These are phyloP conservation scores for Myopa testacea DNA, from an alignment of 2,888 invertebrate species.

Conservation along the genomic window DNA sequence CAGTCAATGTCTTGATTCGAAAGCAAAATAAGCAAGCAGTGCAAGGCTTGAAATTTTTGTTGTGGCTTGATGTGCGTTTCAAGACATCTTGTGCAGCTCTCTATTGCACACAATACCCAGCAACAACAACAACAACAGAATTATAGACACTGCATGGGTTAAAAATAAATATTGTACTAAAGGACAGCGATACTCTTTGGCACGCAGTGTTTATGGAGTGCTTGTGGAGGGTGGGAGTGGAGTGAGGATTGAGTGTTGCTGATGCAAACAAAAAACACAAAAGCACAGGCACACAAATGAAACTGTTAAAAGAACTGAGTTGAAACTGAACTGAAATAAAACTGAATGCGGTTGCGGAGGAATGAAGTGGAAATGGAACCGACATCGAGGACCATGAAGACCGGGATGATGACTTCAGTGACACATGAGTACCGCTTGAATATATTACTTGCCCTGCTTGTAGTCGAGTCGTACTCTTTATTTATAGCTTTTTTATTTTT, in stretches of 20 bases:
- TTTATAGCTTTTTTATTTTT: no score
- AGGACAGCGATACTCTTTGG: background rate
- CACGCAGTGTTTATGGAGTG: background rate
- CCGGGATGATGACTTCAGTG: conserved; percentile 13
- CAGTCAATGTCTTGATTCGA: no score
- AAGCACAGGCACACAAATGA: background rate
- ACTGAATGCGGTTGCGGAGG: background rate
- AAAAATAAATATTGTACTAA: background rate
- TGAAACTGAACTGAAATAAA: background rate
- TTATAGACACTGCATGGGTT: background rate
- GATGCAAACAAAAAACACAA: no score
- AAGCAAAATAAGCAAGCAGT: no score
- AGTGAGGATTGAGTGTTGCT: background rate
- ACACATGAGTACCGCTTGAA: conserved; percentile 50
- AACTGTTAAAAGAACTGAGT: background rate
- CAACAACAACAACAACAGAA: background rate
- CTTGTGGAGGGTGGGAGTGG: background rate
- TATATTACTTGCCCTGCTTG: conserved; percentile 44
- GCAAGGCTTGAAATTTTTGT: no score
- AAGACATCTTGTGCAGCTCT: no score
- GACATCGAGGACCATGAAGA: background rate
- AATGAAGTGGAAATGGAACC: background rate
- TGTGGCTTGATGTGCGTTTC: no score
- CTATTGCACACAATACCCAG: conserved; percentile 9
- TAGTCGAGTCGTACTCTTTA: background rate